Evolutionary conservation across 2,888 invertebrate genomes (phyloP).

Genomic region (Dryobotodes eremita): DNA sequence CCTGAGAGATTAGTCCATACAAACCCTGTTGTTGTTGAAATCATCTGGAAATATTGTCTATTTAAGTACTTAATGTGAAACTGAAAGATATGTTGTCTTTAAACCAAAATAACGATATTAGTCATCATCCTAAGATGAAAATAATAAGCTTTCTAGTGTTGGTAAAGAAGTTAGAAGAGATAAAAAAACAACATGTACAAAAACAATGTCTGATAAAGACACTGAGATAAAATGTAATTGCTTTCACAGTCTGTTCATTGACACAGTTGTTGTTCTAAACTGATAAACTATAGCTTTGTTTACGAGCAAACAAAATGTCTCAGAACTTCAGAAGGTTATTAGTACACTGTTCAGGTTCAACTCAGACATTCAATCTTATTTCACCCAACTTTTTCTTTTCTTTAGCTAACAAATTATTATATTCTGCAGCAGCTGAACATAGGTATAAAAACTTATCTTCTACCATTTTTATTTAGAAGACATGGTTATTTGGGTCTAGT

Average conservation of each 20-base stretch:
- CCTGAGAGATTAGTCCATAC: neutral
- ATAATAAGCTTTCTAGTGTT: neutral
- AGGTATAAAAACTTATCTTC: neutral
- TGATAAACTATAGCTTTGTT: slow-evolving; percentile 29
- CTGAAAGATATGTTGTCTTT: neutral
- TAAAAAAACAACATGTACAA: slow-evolving; percentile 14
- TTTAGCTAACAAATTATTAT: neutral
- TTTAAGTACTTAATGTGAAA: neutral
- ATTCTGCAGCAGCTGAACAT: neutral
- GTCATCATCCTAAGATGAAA: slow-evolving; percentile 12
- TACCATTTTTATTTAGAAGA: neutral
- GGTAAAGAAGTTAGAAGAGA: neutral
- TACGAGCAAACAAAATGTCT: slow-evolving; percentile 17
- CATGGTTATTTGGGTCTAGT: slow-evolving; percentile 18
- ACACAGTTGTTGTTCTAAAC: slow-evolving; percentile 45
- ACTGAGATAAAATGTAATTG: slow-evolving; percentile 48
- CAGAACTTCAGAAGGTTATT: slow-evolving; percentile 1
- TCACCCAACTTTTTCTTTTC: neutral
- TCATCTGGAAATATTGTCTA: neutral
- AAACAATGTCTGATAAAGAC: slow-evolving; percentile 28
- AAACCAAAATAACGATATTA: slow-evolving; percentile 8
- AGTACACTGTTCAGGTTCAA: neutral
- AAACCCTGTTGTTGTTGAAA: neutral
- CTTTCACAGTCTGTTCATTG: slow-evolving; percentile 47
- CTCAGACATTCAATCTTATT: neutral